phyloP scores from a whole-genome alignment of 1,140 invertebrate genomes.

The Cyrtorhinus lividipennis region DNA sequence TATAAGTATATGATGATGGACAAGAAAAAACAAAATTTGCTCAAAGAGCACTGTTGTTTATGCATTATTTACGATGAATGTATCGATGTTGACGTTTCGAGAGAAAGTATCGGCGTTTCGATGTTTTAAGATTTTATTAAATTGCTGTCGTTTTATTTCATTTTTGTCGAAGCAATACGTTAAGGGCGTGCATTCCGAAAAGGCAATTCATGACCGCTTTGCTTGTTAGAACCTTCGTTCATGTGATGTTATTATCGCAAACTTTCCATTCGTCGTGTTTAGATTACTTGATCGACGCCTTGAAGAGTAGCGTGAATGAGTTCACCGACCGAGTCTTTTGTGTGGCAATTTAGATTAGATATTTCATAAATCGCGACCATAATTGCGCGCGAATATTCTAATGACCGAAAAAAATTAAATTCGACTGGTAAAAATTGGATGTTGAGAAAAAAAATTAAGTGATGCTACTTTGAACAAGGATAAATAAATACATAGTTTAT shows the following conservation, averaged over 20 bases:
- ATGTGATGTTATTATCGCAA: too few species aligned
- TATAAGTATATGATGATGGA: background rate
- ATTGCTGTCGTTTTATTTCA: too few species aligned
- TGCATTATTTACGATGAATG: background rate
- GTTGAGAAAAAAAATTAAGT: background rate
- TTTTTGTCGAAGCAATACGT: background rate
- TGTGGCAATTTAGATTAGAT: background rate
- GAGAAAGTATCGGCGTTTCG: too few species aligned
- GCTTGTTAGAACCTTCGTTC: background rate
- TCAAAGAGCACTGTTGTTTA: background rate
- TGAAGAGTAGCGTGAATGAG: too few species aligned
- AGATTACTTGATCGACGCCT: too few species aligned
- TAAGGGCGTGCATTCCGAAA: background rate
- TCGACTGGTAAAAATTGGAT: background rate
- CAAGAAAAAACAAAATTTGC: background rate
- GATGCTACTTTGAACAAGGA: background rate
- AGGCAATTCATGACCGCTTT: background rate
- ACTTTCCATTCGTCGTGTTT: too few species aligned
- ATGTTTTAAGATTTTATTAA: too few species aligned
- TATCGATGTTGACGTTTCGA: background rate
- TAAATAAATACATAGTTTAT: background rate
- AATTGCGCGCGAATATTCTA: background rate
- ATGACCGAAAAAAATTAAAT: background rate
- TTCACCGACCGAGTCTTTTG: too few species aligned
- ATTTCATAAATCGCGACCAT: background rate